Percentiles rank a stretch among this genome's conserved stretches.
phyloP scores from a whole-genome alignment of 2,797 vertebrate species.

The Rhynchotus rufescens region DNA sequence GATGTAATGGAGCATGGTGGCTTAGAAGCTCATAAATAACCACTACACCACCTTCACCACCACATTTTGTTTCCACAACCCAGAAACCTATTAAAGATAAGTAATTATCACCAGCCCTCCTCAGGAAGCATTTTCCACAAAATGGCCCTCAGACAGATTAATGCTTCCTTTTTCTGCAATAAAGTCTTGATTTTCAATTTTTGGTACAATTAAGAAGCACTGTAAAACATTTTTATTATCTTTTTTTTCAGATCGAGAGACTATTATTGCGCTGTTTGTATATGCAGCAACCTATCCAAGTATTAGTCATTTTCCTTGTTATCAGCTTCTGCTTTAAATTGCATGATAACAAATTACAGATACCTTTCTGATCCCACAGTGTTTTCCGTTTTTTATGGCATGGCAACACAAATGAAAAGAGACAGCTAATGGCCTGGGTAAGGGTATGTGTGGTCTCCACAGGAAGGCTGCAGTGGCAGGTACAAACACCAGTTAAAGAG shows the following conservation, averaged over 20 bases:
- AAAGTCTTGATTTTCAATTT: conserved; percentile 77
- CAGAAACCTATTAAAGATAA: conserved; percentile 61
- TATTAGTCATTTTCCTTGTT: conserved; percentile 75
- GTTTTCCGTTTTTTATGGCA: conserved; percentile 64
- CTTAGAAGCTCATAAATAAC: conserved; percentile 31
- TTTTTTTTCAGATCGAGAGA: conserved; percentile 69
- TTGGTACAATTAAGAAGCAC: conserved; percentile 69
- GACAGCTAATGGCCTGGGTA: conserved; percentile 41
- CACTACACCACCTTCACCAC: not conserved
- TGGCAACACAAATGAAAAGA: conserved; percentile 45
- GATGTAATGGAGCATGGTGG: not conserved
- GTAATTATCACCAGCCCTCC: conserved; percentile 58
- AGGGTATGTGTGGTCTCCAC: conserved; percentile 13
- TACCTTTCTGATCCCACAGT: conserved; percentile 41
- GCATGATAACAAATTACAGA: conserved; percentile 67
- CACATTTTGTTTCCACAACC: conserved; percentile 8
- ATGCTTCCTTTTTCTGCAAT: conserved; percentile 69
- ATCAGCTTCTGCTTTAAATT: conserved; percentile 76
- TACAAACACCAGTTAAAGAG: conserved; percentile 39
- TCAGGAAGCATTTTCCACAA: conserved; percentile 54
- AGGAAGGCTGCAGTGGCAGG: conserved; percentile 41
- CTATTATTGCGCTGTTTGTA: conserved; percentile 76
- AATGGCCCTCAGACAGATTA: conserved; percentile 68
- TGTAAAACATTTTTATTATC: conserved; percentile 78
- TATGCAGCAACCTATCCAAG: conserved; percentile 69